Evolutionary conservation across 2,888 invertebrate species (phyloP), one percentile per base, ranked within the genome.

Genomic region (Himalopsyche japonica): DNA sequence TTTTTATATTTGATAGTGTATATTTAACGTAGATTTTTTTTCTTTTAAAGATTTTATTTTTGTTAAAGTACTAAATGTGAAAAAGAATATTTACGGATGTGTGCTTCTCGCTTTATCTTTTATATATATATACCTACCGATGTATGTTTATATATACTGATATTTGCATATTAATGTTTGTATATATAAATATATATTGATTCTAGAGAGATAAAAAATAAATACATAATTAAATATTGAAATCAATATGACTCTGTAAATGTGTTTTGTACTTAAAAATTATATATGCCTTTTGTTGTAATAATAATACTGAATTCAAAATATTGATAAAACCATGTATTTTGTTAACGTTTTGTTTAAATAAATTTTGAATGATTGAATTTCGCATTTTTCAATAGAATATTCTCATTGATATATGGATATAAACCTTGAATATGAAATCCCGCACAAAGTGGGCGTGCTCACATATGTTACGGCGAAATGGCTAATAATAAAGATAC

Each of bases 331-430:
- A 49, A 82, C 48, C 83, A 77, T 82, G 81, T 85, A 80, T 83
- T 85, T 87, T 82, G 76, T 80, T 83, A 84, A 86, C 70, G 81
- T 83, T 82, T 85, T 82, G 84, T 85, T 80, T 82, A 81, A 86
- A 86, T 86, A 86, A 86, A 86, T 86, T 78, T 85, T 85, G 85
- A 86, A 86, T 85, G 79, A 84, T 85, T 86, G 82, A 87, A 83
- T 81, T 83, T 79, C 80, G 86, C 86, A 84, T 86, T 86, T 86
- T 86, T 86, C 86, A 86, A 86, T 86, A 81, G 83, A 85, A 57
- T 64, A 81, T 37, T 79, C 80, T 79, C 81, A 84, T 49, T 49
- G 79, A 76, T 77, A 83, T 79, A 27, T 77, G 78, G 76, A 83
- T 76, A n/a, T n/a, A 30, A 83, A 80, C 80, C 80, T 80, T 76